These are phyloP conservation scores for Macaria liturata DNA, from an alignment of 2,888 invertebrate genomes.

Conservation along the genomic window DNA sequence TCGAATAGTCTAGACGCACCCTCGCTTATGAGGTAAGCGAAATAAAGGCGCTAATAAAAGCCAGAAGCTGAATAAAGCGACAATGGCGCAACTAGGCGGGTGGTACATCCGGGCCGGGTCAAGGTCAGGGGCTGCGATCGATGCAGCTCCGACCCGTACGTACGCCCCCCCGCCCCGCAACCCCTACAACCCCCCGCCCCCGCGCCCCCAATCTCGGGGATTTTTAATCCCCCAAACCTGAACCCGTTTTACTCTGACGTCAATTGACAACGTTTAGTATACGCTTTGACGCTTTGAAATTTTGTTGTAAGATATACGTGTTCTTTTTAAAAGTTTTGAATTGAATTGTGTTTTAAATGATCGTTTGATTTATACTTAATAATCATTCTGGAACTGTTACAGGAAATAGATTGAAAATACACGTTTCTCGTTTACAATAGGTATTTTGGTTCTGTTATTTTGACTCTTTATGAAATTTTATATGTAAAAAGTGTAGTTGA, in stretches of 20 bases:
- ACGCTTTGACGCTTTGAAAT: no score
- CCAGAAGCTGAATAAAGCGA: slow-evolving; percentile 65
- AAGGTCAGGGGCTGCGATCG: slow-evolving; percentile 86
- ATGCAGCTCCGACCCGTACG: slow-evolving; percentile 77
- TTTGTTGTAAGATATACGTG: no score
- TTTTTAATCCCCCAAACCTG: slow-evolving; percentile 43
- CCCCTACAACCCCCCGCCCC: slow-evolving; percentile 40
- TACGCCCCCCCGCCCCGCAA: slow-evolving; percentile 20
- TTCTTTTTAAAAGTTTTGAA: no score
- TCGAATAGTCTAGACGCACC: slow-evolving; percentile 45
- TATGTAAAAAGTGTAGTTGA: no score
- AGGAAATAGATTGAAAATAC: no score
- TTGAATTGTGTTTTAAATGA: no score
- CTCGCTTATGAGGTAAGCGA: slow-evolving; percentile 45
- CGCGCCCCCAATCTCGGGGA: slow-evolving; percentile 46
- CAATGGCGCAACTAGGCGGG: slow-evolving; percentile 73
- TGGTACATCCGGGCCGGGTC: slow-evolving; percentile 83
- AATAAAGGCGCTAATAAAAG: slow-evolving; percentile 74
- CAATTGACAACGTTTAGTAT: slow-evolving; percentile 14
- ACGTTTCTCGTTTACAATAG: no score
- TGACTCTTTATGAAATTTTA: no score
- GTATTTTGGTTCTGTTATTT: no score
- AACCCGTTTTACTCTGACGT: slow-evolving; percentile 30
- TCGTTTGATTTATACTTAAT: no score
- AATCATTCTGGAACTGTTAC: no score